These are phyloP conservation scores for Calcarius lapponicus DNA, from an alignment of 2,797 vertebrate species.

Conservation along the genomic window DNA sequence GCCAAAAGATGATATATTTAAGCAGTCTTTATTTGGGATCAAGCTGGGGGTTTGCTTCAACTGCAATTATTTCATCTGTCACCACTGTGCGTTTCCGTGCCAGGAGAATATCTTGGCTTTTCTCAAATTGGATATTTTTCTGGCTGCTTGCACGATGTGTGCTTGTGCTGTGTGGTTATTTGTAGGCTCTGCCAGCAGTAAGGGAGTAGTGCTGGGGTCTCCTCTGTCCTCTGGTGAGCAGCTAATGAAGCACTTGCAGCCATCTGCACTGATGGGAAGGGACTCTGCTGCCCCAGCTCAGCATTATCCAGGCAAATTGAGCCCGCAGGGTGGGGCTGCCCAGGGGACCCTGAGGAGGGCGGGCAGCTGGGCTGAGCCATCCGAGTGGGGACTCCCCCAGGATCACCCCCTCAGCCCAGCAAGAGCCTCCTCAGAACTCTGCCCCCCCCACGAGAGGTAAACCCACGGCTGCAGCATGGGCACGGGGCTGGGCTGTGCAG, in stretches of 20 bases:
- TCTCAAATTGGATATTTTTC: neutral
- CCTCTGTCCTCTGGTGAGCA: neutral
- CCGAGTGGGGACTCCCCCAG: neutral
- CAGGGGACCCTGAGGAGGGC: neutral
- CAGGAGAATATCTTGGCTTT: neutral
- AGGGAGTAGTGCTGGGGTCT: neutral
- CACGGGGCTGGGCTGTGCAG: neutral
- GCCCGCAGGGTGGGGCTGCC: neutral
- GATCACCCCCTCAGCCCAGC: accelerated
- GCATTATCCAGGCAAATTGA: neutral
- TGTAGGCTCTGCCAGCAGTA: neutral
- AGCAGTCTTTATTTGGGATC: conserved; percentile 20
- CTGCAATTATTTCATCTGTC: conserved; percentile 8
- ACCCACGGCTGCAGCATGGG: accelerated
- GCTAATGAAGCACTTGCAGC: neutral
- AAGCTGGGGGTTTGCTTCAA: conserved; percentile 26
- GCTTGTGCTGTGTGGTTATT: neutral
- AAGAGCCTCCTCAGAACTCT: neutral
- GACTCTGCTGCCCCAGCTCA: neutral
- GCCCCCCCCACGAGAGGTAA: accelerated
- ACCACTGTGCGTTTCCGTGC: neutral
- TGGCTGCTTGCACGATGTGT: neutral
- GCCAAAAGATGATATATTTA: conserved; percentile 9
- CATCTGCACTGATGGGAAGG: neutral
- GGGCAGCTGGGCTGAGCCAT: neutral